These are phyloP conservation scores for Neoniphon sammara DNA, from an alignment of 2,797 vertebrate species.

Conservation along the genomic window DNA sequence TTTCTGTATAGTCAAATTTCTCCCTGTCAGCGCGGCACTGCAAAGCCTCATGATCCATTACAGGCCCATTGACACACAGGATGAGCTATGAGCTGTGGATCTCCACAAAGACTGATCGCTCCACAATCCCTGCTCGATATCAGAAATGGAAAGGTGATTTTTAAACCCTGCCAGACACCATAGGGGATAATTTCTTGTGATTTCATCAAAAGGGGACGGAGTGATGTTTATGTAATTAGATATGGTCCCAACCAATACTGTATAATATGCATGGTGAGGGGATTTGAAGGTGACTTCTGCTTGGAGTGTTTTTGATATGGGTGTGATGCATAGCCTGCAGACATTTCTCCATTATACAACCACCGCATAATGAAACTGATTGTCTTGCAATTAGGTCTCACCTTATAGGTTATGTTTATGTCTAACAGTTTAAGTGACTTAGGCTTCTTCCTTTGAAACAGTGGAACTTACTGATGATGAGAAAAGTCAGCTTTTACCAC, in stretches of 20 bases:
- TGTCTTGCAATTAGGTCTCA: constrained; percentile 15
- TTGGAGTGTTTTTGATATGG: constrained; percentile 19
- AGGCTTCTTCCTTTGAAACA: neutral
- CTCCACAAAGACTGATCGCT: constrained; percentile 59
- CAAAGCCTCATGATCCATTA: constrained; percentile 58
- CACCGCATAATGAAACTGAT: constrained; percentile 13
- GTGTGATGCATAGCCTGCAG: constrained; percentile 25
- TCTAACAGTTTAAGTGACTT: constrained; percentile 4
- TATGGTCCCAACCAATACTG: constrained; percentile 35
- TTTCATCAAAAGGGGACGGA: constrained; percentile 60
- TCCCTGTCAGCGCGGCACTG: constrained; percentile 47
- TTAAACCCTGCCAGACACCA: constrained; percentile 56
- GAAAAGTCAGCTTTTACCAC: neutral
- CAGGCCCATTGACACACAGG: constrained; percentile 61
- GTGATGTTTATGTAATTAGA: constrained; percentile 62
- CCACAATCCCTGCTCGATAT: constrained; percentile 63
- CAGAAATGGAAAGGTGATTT: constrained; percentile 67
- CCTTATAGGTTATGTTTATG: constrained; percentile 8
- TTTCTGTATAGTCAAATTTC: constrained; percentile 43
- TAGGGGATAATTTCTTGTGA: constrained; percentile 52
- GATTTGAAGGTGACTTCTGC: constrained; percentile 45
- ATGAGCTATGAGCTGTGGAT: constrained; percentile 72
- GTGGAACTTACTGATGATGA: neutral
- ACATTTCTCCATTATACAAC: constrained; percentile 21
- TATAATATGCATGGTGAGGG: constrained; percentile 19